Evolutionary conservation across 2,797 vertebrate genomes (phyloP).

Genomic region (Dendrocincla tyrannina): DNA sequence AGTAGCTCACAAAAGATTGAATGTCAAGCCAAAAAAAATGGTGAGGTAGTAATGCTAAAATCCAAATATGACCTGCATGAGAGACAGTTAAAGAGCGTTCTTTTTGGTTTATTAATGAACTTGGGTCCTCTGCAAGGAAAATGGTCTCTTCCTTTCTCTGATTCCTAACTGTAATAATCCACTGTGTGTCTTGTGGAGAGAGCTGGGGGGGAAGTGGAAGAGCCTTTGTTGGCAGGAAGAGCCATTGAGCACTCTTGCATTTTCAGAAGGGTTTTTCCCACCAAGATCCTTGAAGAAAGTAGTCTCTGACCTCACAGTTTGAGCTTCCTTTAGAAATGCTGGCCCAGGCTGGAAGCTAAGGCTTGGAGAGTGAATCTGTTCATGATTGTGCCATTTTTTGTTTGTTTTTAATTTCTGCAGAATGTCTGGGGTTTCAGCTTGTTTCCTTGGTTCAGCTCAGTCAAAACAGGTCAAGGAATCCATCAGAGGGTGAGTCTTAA

Average conservation of each 20-base stretch:
- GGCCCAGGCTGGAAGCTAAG: not conserved
- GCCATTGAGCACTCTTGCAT: fast-evolving
- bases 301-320: not conserved
- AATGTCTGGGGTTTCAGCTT: slow-evolving; percentile 51
- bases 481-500: slow-evolving; percentile 34
- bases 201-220: not conserved
- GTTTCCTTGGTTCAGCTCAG: slow-evolving; percentile 58
- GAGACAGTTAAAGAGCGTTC: not conserved
- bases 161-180: fast-evolving
- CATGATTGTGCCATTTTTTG: not conserved
- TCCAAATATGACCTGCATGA: not conserved
- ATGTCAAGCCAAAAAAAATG: not conserved
- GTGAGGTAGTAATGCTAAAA: not conserved
- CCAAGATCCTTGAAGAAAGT: not conserved
- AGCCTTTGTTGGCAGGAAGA: not conserved
- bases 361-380: not conserved
- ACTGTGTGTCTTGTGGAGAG: not conserved
- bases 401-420: not conserved
- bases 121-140: not conserved
- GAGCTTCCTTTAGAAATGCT: not conserved
- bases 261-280: not conserved
- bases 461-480: not conserved
- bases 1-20: not conserved
- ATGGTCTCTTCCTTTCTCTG: not conserved
- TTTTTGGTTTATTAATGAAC: not conserved